Conservation (phyloP, 2,113 vertebrate species). For the Enhydra lutris region DNA sequence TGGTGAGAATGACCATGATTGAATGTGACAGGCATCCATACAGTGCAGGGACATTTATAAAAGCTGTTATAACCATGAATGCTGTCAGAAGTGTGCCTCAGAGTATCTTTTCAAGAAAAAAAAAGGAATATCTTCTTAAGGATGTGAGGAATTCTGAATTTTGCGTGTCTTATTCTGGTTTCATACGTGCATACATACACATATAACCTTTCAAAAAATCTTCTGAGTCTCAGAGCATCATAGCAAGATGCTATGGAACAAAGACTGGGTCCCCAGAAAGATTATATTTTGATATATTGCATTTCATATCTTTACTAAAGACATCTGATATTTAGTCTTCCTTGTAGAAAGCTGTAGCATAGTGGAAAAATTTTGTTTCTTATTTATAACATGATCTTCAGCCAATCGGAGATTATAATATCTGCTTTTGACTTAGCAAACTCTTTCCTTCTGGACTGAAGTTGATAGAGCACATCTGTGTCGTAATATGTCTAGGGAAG, state of each 20-base stretch:
- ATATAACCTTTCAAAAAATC: not conserved
- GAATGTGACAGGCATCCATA: constrained; percentile 53
- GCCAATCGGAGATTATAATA: not conserved
- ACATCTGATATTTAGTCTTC: not conserved
- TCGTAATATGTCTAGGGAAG: not conserved
- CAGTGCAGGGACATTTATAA: not conserved
- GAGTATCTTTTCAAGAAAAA: not conserved
- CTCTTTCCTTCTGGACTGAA: not conserved
- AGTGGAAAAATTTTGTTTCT: not conserved
- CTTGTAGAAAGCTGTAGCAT: not conserved
- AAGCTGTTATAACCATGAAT: not conserved
- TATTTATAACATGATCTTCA: not conserved
- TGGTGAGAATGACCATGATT: constrained; percentile 72
- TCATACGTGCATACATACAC: not conserved
- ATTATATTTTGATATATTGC: not conserved
- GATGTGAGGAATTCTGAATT: not conserved
- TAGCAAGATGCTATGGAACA: not conserved
- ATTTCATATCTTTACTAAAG: not conserved
- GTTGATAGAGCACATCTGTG: not conserved
- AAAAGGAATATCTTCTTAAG: not conserved
- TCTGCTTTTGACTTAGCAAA: not conserved
- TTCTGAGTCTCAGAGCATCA: not conserved
- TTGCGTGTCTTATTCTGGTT: not conserved
- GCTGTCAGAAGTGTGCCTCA: not conserved
- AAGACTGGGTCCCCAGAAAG: not conserved